Conservation (phyloP, 2,113 vertebrate genomes). For the Chaetodon auriga region DNA sequence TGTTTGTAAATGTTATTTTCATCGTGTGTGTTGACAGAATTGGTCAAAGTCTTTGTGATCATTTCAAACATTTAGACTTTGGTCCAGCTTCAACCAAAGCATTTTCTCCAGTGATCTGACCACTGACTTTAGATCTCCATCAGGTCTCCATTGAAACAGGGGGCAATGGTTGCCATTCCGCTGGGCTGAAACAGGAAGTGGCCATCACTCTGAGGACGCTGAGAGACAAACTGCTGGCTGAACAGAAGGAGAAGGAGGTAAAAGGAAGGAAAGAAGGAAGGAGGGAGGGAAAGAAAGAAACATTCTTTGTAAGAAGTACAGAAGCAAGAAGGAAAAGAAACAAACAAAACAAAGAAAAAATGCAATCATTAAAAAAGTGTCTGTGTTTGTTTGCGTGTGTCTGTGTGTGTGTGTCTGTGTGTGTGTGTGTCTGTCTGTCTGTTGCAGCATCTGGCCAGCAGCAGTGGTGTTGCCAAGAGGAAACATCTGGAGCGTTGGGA, state of each 20-base stretch:
- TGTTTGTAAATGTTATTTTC: neutral
- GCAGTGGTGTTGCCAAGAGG: conserved; percentile 48
- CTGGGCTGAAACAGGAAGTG: conserved; percentile 82
- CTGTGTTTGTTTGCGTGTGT: no score
- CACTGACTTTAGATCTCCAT: conserved; percentile 7
- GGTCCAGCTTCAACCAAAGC: neutral
- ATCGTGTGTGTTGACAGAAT: neutral
- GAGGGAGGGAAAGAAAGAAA: no score
- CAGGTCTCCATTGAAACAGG: conserved; percentile 66
- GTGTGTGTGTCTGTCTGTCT: conserved; percentile 52
- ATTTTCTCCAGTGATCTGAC: conserved; percentile 14
- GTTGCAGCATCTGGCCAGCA: conserved; percentile 54
- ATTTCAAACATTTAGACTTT: neutral
- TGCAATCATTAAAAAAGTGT: conserved; percentile 14
- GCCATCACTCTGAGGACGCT: conserved; percentile 71
- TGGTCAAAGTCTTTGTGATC: no score
- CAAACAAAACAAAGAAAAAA: neutral
- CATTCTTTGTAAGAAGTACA: neutral
- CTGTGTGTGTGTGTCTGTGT: neutral
- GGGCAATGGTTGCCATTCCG: conserved; percentile 50
- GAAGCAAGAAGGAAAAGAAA: no score
- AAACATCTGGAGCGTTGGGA: conserved; percentile 78
- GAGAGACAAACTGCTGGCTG: conserved; percentile 77
- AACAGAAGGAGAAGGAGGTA: conserved; percentile 74
- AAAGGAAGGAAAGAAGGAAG: neutral